phyloP scores from a whole-genome alignment of 2,113 vertebrate species.

The Solenodon paradoxus region DNA sequence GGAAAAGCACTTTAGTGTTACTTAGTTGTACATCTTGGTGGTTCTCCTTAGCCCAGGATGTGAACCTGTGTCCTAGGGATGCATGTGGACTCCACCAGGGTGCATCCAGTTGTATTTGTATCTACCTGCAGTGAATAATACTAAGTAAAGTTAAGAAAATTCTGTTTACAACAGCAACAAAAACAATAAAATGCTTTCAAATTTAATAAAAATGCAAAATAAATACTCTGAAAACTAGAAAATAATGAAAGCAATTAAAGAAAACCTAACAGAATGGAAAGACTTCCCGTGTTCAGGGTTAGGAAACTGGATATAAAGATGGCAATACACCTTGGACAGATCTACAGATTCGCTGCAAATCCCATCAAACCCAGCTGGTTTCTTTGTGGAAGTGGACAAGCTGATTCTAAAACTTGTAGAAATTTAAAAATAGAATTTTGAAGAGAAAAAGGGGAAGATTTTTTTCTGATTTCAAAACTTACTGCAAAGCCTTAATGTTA shows the following conservation, averaged over 20 bases:
- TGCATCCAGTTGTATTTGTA: background rate
- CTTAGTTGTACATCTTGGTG: no score
- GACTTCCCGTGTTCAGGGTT: background rate
- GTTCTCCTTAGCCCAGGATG: no score
- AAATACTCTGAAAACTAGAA: background rate
- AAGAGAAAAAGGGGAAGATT: background rate
- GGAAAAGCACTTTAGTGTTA: no score
- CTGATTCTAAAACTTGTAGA: constrained; percentile 19
- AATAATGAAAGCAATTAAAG: background rate
- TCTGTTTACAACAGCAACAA: background rate
- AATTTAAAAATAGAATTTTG: background rate
- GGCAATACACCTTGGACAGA: background rate
- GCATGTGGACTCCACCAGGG: no score
- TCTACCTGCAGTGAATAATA: background rate
- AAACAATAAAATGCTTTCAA: constrained; percentile 9
- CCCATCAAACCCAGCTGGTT: background rate
- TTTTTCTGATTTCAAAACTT: constrained; percentile 34
- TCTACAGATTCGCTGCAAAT: background rate
- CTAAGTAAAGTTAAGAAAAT: constrained; percentile 33
- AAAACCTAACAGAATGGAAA: background rate
- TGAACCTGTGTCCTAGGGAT: no score
- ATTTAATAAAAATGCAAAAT: background rate
- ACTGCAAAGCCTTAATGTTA: background rate
- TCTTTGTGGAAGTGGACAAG: background rate
- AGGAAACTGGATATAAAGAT: background rate